Percentiles rank a stretch among this genome's conserved stretches.
Conservation (phyloP, 2,113 vertebrate genomes). For the Nerophis ophidion region DNA sequence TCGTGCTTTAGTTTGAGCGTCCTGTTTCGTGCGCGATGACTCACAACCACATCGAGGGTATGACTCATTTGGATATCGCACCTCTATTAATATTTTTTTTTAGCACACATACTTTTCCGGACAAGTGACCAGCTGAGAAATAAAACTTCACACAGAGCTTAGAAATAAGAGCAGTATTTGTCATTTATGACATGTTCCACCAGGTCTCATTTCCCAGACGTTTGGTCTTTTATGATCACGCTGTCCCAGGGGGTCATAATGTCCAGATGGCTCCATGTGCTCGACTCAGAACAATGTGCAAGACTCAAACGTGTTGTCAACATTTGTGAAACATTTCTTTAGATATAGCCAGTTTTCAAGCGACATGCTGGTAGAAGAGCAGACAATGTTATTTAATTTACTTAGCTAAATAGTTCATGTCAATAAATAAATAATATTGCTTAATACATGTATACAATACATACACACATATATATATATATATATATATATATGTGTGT, state of each 20-base stretch:
- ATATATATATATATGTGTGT: no score
- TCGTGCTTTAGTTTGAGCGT: not conserved
- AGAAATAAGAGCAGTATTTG: not conserved
- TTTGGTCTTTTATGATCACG: slow-evolving; percentile 14
- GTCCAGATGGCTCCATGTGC: slow-evolving; percentile 35
- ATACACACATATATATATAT: no score
- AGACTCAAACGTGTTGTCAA: not conserved
- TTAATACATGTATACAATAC: no score
- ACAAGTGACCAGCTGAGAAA: no score
- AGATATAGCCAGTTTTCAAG: not conserved
- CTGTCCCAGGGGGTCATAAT: slow-evolving; percentile 21
- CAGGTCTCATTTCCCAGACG: slow-evolving; percentile 12
- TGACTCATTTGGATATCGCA: not conserved
- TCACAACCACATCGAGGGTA: not conserved
- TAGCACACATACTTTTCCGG: not conserved
- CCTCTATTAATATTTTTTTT: not conserved
- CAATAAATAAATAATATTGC: no score
- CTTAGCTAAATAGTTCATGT: not conserved
- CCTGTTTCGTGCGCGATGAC: not conserved
- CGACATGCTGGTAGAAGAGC: not conserved
- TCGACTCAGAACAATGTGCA: slow-evolving; percentile 1
- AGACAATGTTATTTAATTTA: not conserved
- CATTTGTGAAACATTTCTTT: slow-evolving; percentile 1
- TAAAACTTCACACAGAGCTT: not conserved
- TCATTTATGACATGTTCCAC: not conserved